Conservation (phyloP, 2,113 vertebrate species). For the Megatriorchis doriae region DNA sequence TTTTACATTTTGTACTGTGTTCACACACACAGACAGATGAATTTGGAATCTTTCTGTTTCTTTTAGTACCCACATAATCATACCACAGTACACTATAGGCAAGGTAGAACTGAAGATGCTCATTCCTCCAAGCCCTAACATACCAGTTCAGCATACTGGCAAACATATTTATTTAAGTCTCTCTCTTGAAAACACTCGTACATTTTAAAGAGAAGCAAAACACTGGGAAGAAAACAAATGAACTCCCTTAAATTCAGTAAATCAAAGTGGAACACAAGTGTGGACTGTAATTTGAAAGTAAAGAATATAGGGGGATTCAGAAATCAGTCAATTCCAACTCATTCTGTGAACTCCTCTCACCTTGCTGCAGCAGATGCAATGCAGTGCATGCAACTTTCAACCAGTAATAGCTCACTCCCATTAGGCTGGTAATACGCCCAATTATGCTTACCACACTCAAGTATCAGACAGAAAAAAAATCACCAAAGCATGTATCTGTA, state of each 20-base stretch:
- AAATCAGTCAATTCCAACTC: not conserved
- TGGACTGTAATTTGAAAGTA: not conserved
- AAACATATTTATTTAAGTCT: not conserved
- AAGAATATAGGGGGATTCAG: not conserved
- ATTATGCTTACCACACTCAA: not conserved
- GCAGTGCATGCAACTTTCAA: not conserved
- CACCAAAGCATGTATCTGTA: not conserved
- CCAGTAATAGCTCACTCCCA: not conserved
- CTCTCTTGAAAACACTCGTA: not conserved
- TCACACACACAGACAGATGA: not conserved
- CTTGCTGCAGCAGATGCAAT: not conserved
- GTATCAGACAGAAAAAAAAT: not conserved
- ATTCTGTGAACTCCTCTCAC: not conserved
- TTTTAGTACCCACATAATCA: not conserved
- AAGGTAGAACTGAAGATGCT: not conserved
- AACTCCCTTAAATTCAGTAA: not conserved
- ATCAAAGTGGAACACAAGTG: not conserved
- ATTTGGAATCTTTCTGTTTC: not conserved
- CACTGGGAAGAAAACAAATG: not conserved
- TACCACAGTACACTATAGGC: fast-evolving
- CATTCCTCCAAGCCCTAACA: not conserved
- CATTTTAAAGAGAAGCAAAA: not conserved
- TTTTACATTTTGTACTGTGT: not conserved
- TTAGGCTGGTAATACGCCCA: fast-evolving
- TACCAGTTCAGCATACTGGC: not conserved